These are phyloP conservation scores for Labia minor DNA, from an alignment of 2,888 invertebrate species.

Conservation along the genomic window DNA sequence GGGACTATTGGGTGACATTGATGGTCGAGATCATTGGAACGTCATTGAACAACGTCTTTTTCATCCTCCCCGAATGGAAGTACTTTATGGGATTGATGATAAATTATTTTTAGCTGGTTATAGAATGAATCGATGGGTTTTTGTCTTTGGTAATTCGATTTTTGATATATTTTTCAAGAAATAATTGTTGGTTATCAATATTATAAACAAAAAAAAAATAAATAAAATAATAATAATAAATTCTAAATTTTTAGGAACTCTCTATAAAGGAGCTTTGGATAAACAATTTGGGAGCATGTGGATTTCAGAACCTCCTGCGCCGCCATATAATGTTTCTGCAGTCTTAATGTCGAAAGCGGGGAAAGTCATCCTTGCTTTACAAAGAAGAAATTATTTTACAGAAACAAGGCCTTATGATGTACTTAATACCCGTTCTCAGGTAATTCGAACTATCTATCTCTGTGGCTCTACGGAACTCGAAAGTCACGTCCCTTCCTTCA, in stretches of 20 bases:
- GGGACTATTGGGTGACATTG: slow-evolving; percentile 37
- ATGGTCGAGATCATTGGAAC: slow-evolving; percentile 60
- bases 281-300: slow-evolving; percentile 39
- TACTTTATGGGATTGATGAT: slow-evolving; percentile 63
- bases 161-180: no score
- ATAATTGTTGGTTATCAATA: no score
- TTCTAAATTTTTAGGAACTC: background rate
- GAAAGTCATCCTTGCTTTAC: slow-evolving; percentile 29
- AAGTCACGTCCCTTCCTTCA: no score
- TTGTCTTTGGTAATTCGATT: slow-evolving; percentile 38
- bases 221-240: no score
- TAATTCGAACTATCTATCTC: no score
- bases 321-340: slow-evolving; percentile 37
- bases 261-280: slow-evolving; percentile 34
- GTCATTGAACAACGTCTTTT: slow-evolving; percentile 40
- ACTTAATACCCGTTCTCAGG: background rate
- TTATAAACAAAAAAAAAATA: slow-evolving; percentile 14
- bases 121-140: slow-evolving; percentile 41
- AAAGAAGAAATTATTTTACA: background rate
- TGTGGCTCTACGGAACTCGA: no score
- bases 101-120: slow-evolving; percentile 39
- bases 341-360: slow-evolving; percentile 37
- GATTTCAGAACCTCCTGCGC: slow-evolving; percentile 33
- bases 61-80: slow-evolving; percentile 44
- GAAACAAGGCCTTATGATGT: background rate